Evolutionary conservation across 2,888 invertebrate species (phyloP), one percentile per base, ranked within the genome.

Genomic region (Polydrusus tereticollis): DNA sequence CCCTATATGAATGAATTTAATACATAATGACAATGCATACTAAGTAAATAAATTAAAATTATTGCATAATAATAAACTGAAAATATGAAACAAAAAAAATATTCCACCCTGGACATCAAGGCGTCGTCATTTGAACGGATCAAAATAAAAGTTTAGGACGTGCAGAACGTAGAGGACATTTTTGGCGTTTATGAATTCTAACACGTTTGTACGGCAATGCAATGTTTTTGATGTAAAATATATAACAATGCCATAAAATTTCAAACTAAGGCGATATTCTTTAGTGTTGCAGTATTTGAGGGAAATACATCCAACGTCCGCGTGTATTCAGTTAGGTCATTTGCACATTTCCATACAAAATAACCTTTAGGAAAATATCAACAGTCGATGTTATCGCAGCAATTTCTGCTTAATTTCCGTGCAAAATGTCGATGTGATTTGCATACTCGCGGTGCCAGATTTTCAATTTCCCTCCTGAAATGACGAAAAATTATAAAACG

Each of bases 341-440:
- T 33, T 16, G 14, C 68, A 60, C 55, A 50, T 50, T 69, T 63
- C 47, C 63, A 63, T 63, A 55, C 47, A 66, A 59, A 58, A 45
- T 66, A 71, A 71, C 73, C 69, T 72, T 73, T 73, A 52, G 69
- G 23, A 58, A 73, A 73, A 73, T 73, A 73, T 73, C 73, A 73
- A 73, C 73, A 65, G 73, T 65, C 73, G 65, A 73, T 67, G 65
- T 69, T 73, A 73, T 64, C 73, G 73, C 69, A 43, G 73, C 73
- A 73, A 73, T 69, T 73, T 73, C 69, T 73, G 69, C 73, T 69
- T 73, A 73, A 73, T 73, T 73, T 73, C 73, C 73, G 73, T 69
- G 63, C 65, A 69, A 73, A 73, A 73, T 69, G 73, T 64, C 73
- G 69, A 69, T 64, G 47, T 50, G 69, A 73, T 73, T 73, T 73